A percentile compares a stretch with the other conserved stretches of the same genome.
These are phyloP conservation scores for Podarcis siculus DNA, from an alignment of 2,797 vertebrate species.

Conservation along the genomic window DNA sequence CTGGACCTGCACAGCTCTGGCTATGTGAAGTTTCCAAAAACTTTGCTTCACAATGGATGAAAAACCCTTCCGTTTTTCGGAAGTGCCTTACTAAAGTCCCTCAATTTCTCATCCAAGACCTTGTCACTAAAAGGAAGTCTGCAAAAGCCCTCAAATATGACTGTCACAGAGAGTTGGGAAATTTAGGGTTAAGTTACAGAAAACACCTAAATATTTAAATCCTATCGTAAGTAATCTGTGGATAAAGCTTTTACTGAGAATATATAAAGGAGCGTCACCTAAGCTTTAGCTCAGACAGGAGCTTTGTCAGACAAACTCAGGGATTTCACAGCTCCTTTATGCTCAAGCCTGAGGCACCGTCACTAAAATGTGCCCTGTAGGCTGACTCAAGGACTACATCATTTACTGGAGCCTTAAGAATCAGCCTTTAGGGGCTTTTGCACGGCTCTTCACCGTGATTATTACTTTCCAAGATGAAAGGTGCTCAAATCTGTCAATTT, in stretches of 20 bases:
- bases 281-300: neutral
- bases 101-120: neutral
- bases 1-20: no score
- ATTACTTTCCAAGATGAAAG: no score
- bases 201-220: neutral
- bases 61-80: neutral
- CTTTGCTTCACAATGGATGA: neutral
- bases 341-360: neutral
- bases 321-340: neutral
- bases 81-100: neutral
- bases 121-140: neutral
- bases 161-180: neutral
- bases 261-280: neutral
- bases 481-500: no score
- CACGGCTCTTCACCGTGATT: no score
- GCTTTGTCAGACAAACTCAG: neutral
- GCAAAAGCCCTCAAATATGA: neutral
- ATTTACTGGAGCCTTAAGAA: neutral
- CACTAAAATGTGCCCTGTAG: neutral
- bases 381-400: neutral
- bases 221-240: neutral
- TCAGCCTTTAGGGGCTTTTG: neutral
- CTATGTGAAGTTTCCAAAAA: no score
- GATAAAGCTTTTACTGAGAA: neutral
- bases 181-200: no score